Evolutionary conservation across 1,140 invertebrate species (phyloP), one percentile per base, ranked within the genome.

Genomic region (Platorchestia sp.): DNA sequence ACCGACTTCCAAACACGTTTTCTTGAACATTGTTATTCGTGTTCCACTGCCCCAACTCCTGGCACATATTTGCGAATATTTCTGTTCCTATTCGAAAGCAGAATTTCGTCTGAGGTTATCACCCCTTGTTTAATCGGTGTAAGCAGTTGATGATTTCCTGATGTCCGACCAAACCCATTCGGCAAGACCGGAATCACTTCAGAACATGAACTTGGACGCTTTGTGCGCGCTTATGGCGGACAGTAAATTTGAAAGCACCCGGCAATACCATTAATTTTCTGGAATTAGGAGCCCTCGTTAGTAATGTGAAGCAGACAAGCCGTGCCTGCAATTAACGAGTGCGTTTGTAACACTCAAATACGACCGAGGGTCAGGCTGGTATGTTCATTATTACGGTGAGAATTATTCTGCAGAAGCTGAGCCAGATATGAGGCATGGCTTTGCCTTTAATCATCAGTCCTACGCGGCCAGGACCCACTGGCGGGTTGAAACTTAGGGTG

Each of bases 271-370:
- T 93, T 93, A 93, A 93, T 93, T 93, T 40, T 45, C 41, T 45
- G 41, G 91, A 93, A 93, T 93, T 93, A 93, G 91, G 19, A 47
- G 43, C 91, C 91, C 91, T 93, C 91, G 91, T 93, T 93, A 93
- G 91, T 45, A 93, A 93, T 45, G 91, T 93, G 91, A 93, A 44
- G 36, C 91, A 93, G 91, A 93, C 91, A 93, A 45, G 43, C 91
- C 45, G 91, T 10, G 87, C 41, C 41, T 45, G 91, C 45, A 93
- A 93, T 93, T 93, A 93, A 93, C 47, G 91, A 93, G 43, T 44
- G 45, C 91, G 91, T 93, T 93, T 47, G 91, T 93, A 93, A 93
- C 91, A 47, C 43, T 93, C 43, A 44, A 93, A 47, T 93, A 44
- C 7, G 45, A n/a, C 5, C 40, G 91, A 44, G 43, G 87, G 87